Conservation (phyloP, 2,113 vertebrate genomes). For the Amia ocellicauda region DNA sequence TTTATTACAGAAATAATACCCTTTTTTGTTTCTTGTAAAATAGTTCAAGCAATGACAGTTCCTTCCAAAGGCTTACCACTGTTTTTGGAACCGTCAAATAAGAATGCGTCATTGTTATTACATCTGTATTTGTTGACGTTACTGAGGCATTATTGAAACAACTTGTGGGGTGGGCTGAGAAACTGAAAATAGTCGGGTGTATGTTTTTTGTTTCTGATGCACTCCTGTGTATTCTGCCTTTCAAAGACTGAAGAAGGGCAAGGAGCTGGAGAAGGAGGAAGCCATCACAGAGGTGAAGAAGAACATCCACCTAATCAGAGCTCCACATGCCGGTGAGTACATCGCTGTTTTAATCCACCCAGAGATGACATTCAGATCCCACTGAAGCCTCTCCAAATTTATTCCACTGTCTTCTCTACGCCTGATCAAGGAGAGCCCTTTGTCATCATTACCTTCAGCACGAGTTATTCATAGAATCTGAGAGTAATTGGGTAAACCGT, state of each 20-base stretch:
- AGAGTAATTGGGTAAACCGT: neutral
- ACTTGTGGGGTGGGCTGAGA: too few species aligned
- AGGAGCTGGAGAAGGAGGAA: slow-evolving; percentile 85
- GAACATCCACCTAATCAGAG: slow-evolving; percentile 91
- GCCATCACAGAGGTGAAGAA: slow-evolving; percentile 92
- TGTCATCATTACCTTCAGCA: neutral
- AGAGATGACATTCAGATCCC: neutral
- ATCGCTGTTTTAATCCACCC: neutral
- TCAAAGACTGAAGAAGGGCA: slow-evolving; percentile 85
- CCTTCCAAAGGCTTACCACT: too few species aligned
- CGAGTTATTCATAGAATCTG: neutral
- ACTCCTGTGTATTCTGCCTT: neutral
- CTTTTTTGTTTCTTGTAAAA: too few species aligned
- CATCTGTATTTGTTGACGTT: too few species aligned
- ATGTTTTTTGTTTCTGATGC: slow-evolving; percentile 2
- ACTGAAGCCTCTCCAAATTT: neutral
- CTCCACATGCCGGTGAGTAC: slow-evolving; percentile 82
- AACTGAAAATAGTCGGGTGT: too few species aligned
- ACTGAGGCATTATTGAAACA: too few species aligned
- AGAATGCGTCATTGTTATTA: too few species aligned
- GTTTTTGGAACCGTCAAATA: too few species aligned
- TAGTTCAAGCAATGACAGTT: too few species aligned
- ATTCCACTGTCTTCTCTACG: neutral
- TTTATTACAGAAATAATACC: too few species aligned
- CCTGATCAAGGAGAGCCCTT: neutral